Percentiles rank a stretch among this genome's conserved stretches.
Conservation (phyloP, 2,797 vertebrate species). For the Furcifer pardalis region DNA sequence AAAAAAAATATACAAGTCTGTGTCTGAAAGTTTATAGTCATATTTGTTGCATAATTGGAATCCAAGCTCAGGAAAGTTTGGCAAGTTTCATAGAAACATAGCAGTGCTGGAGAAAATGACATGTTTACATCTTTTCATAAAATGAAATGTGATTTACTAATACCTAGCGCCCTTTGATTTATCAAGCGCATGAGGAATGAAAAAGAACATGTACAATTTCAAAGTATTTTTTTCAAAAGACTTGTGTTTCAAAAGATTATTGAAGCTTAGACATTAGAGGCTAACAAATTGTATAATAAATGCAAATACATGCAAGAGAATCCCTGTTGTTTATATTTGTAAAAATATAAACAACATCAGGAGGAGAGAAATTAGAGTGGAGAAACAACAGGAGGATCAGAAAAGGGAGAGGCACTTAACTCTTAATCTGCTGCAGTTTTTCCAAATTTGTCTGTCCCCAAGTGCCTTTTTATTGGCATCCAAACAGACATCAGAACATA, state of each 20-base stretch:
- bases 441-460: too few species aligned
- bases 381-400: not conserved
- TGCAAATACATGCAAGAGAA: not conserved
- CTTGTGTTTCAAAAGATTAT: slow-evolving; percentile 1
- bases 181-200: not conserved
- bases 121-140: not conserved
- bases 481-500: not conserved
- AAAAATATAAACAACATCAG: not conserved
- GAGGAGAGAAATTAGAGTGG: not conserved
- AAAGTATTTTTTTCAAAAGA: slow-evolving; percentile 7
- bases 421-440: not conserved
- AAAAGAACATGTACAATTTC: not conserved
- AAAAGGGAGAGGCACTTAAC: not conserved
- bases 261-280: not conserved
- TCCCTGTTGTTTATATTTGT: not conserved
- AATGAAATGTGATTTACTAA: not conserved
- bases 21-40: not conserved
- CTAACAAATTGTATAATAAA: not conserved
- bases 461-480: not conserved
- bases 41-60: not conserved
- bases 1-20: not conserved
- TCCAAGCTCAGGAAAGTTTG: not conserved
- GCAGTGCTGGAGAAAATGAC: not conserved
- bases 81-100: not conserved
- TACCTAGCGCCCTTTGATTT: not conserved